Percentiles rank a stretch among this genome's conserved stretches.
These are phyloP conservation scores for Bombus affinis DNA, from an alignment of 1,140 invertebrate species.

Conservation along the genomic window DNA sequence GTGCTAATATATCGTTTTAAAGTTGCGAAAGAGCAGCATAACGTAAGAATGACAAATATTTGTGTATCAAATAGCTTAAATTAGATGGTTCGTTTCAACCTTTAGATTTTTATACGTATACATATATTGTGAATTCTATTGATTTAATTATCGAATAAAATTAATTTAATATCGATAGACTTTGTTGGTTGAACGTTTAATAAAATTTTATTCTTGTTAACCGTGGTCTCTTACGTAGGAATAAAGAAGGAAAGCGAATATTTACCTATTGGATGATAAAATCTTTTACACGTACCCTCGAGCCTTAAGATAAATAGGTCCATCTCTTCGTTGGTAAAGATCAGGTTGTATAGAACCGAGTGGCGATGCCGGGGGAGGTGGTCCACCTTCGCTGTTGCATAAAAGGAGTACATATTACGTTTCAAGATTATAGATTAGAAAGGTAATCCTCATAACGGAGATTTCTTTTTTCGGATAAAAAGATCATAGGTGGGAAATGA, in stretches of 20 bases:
- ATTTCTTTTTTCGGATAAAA: neutral
- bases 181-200: neutral
- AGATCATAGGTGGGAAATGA: neutral
- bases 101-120: too few species aligned
- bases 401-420: conserved; percentile 10
- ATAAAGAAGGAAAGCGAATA: neutral
- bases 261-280: neutral
- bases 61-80: too few species aligned
- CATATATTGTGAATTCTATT: neutral
- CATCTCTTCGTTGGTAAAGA: conserved; percentile 90
- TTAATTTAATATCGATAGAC: neutral
- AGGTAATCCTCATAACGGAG: neutral
- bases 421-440: neutral
- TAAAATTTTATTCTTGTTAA: neutral
- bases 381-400: conserved; percentile 66
- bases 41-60: neutral
- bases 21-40: neutral
- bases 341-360: conserved; percentile 94
- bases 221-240: too few species aligned
- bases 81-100: too few species aligned
- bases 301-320: conserved; percentile 87
- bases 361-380: conserved; percentile 86
- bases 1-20: neutral
- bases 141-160: neutral
- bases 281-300: conserved; percentile 70